phyloP scores from a whole-genome alignment of 1,140 invertebrate species.

The Scaptomyza graminum region DNA sequence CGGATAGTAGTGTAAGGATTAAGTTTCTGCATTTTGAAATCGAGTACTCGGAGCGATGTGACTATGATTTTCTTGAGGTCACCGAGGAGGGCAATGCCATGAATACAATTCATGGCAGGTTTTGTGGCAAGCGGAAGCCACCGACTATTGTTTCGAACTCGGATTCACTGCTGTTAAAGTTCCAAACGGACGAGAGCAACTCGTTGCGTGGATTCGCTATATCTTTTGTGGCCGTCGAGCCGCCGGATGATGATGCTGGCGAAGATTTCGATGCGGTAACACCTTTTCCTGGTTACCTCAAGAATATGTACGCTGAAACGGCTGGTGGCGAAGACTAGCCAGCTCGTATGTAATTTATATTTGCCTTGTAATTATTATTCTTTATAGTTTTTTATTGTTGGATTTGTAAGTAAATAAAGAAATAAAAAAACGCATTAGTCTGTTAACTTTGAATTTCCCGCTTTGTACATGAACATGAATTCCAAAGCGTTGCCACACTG shows the following conservation, averaged over 20 bases:
- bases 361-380: not conserved
- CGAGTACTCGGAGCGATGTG: conserved; percentile 94
- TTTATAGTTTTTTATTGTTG: conserved; percentile 59
- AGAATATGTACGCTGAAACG: conserved; percentile 72
- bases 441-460: not conserved
- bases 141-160: conserved; percentile 93
- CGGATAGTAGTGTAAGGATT: conserved; percentile 91
- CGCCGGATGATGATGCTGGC: conserved; percentile 70
- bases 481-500: conserved; percentile 9
- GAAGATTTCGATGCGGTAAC: conserved; percentile 75
- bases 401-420: conserved; percentile 58
- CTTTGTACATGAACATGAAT: no score
- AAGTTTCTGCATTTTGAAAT: conserved; percentile 96
- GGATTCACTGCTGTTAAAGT: conserved; percentile 93
- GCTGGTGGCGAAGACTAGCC: conserved; percentile 4
- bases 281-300: conserved; percentile 81
- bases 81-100: conserved; percentile 86
- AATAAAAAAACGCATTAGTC: conserved; percentile 11
- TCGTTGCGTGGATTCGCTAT: conserved; percentile 96
- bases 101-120: conserved; percentile 79
- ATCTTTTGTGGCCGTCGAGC: conserved; percentile 90
- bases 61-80: conserved; percentile 93
- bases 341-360: conserved; percentile 27
- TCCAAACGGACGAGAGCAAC: conserved; percentile 95
- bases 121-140: conserved; percentile 87